Percentiles rank a stretch among this genome's conserved stretches.
Conservation (phyloP, 1,140 invertebrate genomes). For the Sesamia nonagrioides region DNA sequence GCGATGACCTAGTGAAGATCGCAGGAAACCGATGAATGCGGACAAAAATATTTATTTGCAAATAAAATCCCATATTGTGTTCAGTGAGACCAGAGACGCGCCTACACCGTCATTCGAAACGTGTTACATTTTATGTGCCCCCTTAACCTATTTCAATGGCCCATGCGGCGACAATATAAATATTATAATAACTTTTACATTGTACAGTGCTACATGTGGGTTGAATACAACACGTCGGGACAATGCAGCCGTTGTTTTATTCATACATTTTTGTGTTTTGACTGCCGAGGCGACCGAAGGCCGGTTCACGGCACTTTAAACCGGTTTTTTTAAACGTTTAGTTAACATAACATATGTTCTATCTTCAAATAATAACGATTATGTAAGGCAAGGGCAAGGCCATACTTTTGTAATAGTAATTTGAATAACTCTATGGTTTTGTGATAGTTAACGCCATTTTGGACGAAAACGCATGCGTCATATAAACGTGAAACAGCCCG, state of each 20-base stretch:
- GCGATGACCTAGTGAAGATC: no score
- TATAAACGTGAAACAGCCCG: no score
- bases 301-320: neutral
- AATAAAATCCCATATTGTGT: neutral
- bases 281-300: neutral
- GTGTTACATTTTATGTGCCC: conserved; percentile 43
- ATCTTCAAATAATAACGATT: no score
- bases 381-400: no score
- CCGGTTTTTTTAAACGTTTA: no score
- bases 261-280: neutral
- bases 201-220: conserved; percentile 23
- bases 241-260: conserved; percentile 29
- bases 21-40: no score
- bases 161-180: conserved; percentile 46
- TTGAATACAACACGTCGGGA: neutral
- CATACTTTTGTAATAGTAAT: no score
- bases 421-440: no score
- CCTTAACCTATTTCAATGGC: conserved; percentile 41
- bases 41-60: no score
- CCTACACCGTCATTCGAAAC: neutral
- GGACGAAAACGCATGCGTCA: no score
- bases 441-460: no score
- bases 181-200: conserved; percentile 50
- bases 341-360: no score
- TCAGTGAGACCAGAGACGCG: neutral